Evolutionary conservation across 1,140 invertebrate species (phyloP), one percentile per base, ranked within the genome.

Genomic region (Adoxophyes honmai): DNA sequence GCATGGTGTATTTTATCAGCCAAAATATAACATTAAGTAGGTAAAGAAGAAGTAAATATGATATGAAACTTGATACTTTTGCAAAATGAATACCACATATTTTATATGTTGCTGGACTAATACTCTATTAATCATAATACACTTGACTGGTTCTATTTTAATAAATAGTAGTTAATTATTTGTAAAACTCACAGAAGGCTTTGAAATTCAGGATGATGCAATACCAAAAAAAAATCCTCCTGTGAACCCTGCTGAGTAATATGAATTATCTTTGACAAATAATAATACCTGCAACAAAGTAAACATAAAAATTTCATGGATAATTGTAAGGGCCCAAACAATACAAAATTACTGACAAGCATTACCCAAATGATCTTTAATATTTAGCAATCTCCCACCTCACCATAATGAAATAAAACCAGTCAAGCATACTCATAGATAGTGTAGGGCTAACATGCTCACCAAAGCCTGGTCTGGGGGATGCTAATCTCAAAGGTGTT

Each of bases 161-260:
- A 70, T 16, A 53, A 10, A 34, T 54, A 51, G 39, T 59, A 13
- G 48, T 64, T 58, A 33, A 65, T 21, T 60, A 34, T 55, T 48
- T 10, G 9, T 33, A 36, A 1, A 28, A 44, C 16, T 59, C 15
- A 44, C 51, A 62, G 42, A 66, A 63, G 73, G 57, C 65, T 60
- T 36, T 64, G 51, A 68, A 62, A 70, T 63, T 84, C 68, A 89
- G 60, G 78, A 86, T 65, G 81, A 81, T 59, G 94, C 93, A 79
- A 96, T 89, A 68, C 95, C 95, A 84, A 97, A 92, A 70, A 97
- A 91, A 88, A 97, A 95, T 81, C 96, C 96, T 81, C 95, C 95
- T 85, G 93, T 89, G 91, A 96, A 97, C 84, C 95, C 94, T 79
- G 93, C 92, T 59, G 94, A 93, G 78, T 95, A 90, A 87, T 93